phyloP scores from a whole-genome alignment of 2,113 vertebrate species.

The Odobenus rosmarus region DNA sequence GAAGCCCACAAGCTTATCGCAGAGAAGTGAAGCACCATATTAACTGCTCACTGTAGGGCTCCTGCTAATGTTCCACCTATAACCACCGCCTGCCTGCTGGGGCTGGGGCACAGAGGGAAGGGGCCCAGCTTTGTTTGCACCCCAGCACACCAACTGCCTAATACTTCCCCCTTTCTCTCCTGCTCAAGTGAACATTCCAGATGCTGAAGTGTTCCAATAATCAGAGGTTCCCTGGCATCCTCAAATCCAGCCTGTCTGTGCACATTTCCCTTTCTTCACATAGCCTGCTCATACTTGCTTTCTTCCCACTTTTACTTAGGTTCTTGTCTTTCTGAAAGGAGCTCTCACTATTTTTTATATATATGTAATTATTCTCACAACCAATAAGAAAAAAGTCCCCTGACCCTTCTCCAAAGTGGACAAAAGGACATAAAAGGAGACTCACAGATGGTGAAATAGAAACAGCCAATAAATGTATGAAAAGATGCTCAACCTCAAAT shows the following conservation, averaged over 20 bases:
- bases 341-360: not conserved
- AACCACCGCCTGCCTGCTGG: not conserved
- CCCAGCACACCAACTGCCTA: not conserved
- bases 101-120: not conserved
- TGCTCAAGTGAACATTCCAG: not conserved
- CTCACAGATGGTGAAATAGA: not conserved
- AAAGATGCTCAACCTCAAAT: not conserved
- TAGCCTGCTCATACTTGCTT: not conserved
- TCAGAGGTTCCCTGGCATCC: rapidly evolving
- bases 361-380: not conserved
- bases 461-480: not conserved
- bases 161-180: not conserved
- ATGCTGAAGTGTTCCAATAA: not conserved
- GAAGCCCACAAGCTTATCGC: not conserved
- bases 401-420: not conserved
- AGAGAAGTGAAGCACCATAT: not conserved
- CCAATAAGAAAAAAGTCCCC: not conserved
- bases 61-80: not conserved
- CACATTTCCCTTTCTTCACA: not conserved
- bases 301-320: not conserved
- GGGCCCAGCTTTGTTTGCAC: not conserved
- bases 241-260: not conserved
- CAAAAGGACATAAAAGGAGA: not conserved
- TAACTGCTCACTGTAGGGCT: not conserved
- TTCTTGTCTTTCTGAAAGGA: not conserved